Evolutionary conservation across 2,113 vertebrate species (phyloP), one percentile per base, ranked within the genome.

Genomic region (Sturnira hondurensis): DNA sequence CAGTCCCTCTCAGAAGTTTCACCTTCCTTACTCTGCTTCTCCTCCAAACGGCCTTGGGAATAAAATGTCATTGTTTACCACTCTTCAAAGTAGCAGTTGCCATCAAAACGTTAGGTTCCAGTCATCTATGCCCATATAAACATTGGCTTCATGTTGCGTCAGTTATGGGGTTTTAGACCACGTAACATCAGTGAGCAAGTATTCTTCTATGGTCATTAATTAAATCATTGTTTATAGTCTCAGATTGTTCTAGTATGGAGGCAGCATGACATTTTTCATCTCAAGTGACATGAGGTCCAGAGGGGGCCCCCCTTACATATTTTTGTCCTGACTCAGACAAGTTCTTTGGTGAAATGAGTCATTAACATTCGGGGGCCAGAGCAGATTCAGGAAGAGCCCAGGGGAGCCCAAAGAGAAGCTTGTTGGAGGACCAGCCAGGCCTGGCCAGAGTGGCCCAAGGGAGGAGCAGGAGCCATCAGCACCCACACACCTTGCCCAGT

Each of bases 201-300:
- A 94, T 97, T 76, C 91, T 33, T 63, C 73, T 91, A 58, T 94
- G 91, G 98, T 97, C 91, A 97, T 97, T 97, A 96, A 97, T 97
- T 96, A 96, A 96, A 65, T 96, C 70, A 52, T 68, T 98, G 95
- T 97, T 97, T 96, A 96, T 84, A 47, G 63, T 89, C 97, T 98
- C 94, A 89, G 95, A 97, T 98, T 92, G 84, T 97, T 92, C 61
- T 45, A 97, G 22, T 47, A 95, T 92, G 38, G 96, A 98, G 90
- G 91, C 93, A 97, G 89, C 58, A 26, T 47, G 93, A 91, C 95
- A 93, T 95, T 92, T 89, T 86, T 97, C 96, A 93, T 92, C 71
- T 96, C 95, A 96, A 94, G 50, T 84, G 85, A 86, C 81, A 95
- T 73, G 90, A 94, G 94, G 85, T 97, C 96, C 92, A 84, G 63